Base-by-base conservation (phyloP, 2,797 vertebrate species). In the Platalea minor region DNA sequence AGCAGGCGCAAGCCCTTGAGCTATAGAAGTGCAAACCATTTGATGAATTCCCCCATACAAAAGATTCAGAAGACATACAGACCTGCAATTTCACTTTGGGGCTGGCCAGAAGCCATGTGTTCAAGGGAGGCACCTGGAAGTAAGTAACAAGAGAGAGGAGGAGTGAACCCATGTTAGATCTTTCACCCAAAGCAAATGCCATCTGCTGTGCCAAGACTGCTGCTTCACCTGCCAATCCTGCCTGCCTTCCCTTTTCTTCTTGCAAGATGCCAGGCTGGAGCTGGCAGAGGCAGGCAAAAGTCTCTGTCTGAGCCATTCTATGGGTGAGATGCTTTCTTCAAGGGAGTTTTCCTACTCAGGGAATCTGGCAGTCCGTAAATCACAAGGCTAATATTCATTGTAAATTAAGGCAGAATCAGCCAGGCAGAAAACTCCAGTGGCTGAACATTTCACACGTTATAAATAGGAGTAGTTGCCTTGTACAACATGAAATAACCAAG, bases 401-500 rank as follows among this genome's bases (percentile, higher is more conserved):
- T 74, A 95, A 96, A 93, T 94, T 91, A 88, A 95, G 76, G 89
- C 70, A 93, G 88, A 88, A 79, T 64, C 85, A 82, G 21, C 53
- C 69, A 91, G 73, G 85, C 82, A 94, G 82, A 94, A 96, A 94
- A 87, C 85, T 86, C 80, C 28, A 39, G 63, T 64, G 70, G 73
- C n/a, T 89, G 51, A 94, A 76, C 51, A 51, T 89, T 91, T 74
- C 35, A 48, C 1, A 0, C 0, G 0, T 80, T 83, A 77, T 89
- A 86, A 91, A 95, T 53, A 61, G 51, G 23, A 94, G 21, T 17
- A 69, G 73, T 41, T 73, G 63, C 39, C 39, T 77, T 70, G 56
- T 57, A 54, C 31, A 72, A 29, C 68, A 54, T 20, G 45, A 75
- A 88, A 93, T 75, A 59, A 89, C 29, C 35, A 68, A 70, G 75